phyloP scores from a whole-genome alignment of 2,113 vertebrate species.

The Poeciliopsis occidentalis region DNA sequence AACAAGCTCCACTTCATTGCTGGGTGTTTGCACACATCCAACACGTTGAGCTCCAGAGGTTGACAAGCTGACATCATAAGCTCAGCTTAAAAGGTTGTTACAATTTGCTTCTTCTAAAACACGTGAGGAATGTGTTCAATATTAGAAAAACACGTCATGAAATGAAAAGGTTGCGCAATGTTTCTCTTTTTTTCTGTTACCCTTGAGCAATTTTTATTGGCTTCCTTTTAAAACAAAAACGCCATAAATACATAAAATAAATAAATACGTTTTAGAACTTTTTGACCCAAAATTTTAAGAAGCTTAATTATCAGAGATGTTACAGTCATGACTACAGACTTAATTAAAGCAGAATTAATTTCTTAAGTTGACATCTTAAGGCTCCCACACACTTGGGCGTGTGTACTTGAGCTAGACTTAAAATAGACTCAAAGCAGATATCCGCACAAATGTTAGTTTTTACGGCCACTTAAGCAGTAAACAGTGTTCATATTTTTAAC shows the following conservation, averaged over 20 bases:
- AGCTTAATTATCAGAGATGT: too few species aligned
- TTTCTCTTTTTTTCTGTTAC: not conserved
- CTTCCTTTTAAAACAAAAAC: not conserved
- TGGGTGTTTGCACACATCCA: not conserved
- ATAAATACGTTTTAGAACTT: not conserved
- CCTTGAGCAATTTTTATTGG: not conserved
- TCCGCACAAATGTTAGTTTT: too few species aligned
- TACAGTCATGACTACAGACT: too few species aligned
- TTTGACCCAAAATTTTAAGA: too few species aligned
- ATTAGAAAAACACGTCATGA: not conserved
- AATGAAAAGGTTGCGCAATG: not conserved
- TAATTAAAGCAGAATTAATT: too few species aligned
- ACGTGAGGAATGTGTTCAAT: not conserved
- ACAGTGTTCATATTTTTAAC: too few species aligned
- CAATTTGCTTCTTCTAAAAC: not conserved
- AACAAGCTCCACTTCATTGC: conserved; percentile 53
- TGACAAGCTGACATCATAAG: conserved; percentile 28
- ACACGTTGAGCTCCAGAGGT: not conserved
- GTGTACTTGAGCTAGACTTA: too few species aligned
- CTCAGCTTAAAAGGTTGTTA: not conserved
- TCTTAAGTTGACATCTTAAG: too few species aligned
- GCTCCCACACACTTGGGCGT: too few species aligned
- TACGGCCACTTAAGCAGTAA: too few species aligned
- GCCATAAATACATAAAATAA: not conserved
- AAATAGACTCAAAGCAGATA: too few species aligned